Evolutionary conservation across 2,797 vertebrate genomes (phyloP).

Genomic region (Manis crassicaudata): DNA sequence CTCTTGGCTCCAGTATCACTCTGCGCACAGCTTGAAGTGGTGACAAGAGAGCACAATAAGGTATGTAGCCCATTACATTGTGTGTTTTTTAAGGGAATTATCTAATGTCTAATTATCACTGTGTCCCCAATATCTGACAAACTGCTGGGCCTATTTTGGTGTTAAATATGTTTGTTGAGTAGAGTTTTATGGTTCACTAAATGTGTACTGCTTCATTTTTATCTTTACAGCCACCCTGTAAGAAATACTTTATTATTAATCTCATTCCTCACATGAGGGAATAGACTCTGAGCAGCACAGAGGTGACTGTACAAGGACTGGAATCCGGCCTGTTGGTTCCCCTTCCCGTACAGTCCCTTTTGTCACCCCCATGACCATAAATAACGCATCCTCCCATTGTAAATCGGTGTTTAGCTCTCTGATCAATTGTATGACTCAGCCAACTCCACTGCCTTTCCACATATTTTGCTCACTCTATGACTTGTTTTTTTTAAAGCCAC

Average conservation of each 20-base stretch:
- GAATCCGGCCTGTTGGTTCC: neutral
- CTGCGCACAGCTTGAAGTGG: neutral
- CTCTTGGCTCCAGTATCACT: neutral
- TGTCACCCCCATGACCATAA: neutral
- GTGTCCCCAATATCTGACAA: neutral
- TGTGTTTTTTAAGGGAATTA: neutral
- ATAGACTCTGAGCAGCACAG: neutral
- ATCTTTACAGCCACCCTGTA: neutral
- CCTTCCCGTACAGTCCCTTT: neutral
- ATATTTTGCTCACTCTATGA: no score
- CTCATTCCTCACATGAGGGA: neutral
- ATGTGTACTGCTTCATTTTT: neutral
- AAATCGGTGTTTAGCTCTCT: neutral
- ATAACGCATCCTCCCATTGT: neutral
- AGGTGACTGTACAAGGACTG: neutral
- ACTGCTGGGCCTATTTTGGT: neutral
- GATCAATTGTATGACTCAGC: neutral
- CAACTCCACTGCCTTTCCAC: neutral
- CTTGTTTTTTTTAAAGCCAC: neutral
- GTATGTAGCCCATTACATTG: neutral
- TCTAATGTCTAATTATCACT: neutral
- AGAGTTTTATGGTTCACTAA: constrained; percentile 15
- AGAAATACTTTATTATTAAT: neutral
- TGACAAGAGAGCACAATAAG: neutral
- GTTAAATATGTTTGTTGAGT: neutral